Evolutionary conservation across 2,888 invertebrate genomes (phyloP), one percentile per base, ranked within the genome.

Genomic region (Melanostoma scalare): DNA sequence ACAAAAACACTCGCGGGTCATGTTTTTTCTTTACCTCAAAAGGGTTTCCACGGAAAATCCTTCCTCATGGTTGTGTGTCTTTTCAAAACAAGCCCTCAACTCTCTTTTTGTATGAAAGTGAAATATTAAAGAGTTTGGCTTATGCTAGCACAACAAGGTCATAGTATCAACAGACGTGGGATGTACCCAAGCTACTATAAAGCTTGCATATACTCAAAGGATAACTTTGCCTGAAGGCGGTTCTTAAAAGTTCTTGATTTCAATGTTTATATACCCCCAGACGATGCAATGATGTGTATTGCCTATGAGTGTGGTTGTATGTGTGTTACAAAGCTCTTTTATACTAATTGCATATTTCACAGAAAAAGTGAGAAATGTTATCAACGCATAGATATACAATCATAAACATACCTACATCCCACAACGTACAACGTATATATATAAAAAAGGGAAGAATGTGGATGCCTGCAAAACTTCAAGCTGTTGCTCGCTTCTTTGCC

Each of bases 161-260:
- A 84, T 67, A 69, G 40, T 74, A 84, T 84, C 84, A 79, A 79
- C 79, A 79, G 69, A 77, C 77, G 73, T 63, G 53, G 36, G 33
- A 50, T 20, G 20, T n/a, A 44, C 44, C 5, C 38, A 0, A 33
- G 10, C 3, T 42, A 42, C 6, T 8, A 42, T 46, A 46, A 46
- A 20, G 20, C 20, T 20, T 46, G 10, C 42, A 46, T 10, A 31
- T 31, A 42, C 8, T 60, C 58, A 52, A 58, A 65, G 52, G 42
- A 71, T 33, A 71, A 65, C 56, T 50, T 38, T 53, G 68, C 52
- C 73, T 68, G n/a, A 38, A 71, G 77, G 58, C 72, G 31, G 20
- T 71, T 65, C 31, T 30, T 60, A 40, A 76, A 68, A 69, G 69
- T 72, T 58, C 63, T 72, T 58, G 77, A 74, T 68, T 68, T n/a